A percentile compares a stretch with the other conserved stretches of the same genome.
Conservation (phyloP, 2,797 vertebrate genomes). For the Labroides dimidiatus region DNA sequence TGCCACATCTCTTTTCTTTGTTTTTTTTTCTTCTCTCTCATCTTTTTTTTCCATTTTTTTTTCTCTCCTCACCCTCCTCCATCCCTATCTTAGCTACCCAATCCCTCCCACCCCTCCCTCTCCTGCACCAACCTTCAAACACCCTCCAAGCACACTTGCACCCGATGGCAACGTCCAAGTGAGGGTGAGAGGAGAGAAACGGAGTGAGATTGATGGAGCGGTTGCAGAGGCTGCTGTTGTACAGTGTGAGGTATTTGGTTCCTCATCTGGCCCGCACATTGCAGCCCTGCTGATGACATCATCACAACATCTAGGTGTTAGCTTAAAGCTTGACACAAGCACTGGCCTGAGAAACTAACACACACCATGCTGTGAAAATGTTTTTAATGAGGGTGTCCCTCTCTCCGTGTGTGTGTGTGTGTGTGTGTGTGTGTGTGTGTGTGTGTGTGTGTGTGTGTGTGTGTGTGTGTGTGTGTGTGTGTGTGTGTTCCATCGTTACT, state of each 20-base stretch:
- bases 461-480: neutral
- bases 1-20: constrained; percentile 51
- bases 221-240: constrained; percentile 25
- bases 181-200: constrained; percentile 12
- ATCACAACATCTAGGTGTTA: constrained; percentile 40
- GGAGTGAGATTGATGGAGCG: constrained; percentile 34
- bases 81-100: constrained; percentile 17
- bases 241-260: constrained; percentile 23
- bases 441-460: neutral
- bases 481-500: neutral
- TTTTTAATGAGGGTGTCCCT: constrained; percentile 48
- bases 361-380: constrained; percentile 10
- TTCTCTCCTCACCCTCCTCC: constrained; percentile 24
- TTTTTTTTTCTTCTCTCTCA: constrained; percentile 51
- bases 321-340: constrained; percentile 32
- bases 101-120: constrained; percentile 30
- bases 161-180: constrained; percentile 37
- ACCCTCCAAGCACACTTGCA: constrained; percentile 6
- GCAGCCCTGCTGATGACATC: constrained; percentile 37
- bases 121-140: constrained; percentile 40
- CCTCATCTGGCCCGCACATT: constrained; percentile 71
- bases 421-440: neutral
- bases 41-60: constrained; percentile 50
- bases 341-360: constrained; percentile 22
- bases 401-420: neutral